These are phyloP conservation scores for Oncopeltus fasciatus DNA, from an alignment of 1,140 invertebrate genomes.

Conservation along the genomic window DNA sequence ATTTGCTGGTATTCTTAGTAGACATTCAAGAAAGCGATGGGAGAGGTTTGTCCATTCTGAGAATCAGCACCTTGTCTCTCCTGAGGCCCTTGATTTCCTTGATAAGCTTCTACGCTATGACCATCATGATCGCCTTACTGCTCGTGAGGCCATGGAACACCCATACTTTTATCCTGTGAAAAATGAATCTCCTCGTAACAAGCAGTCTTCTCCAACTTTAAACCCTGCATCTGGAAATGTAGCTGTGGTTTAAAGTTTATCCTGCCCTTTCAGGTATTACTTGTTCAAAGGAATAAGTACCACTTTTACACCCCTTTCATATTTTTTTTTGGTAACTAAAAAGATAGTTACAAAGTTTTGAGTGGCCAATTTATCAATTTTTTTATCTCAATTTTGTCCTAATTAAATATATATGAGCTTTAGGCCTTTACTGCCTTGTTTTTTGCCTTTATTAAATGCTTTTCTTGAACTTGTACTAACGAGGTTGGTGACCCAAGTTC, in stretches of 20 bases:
- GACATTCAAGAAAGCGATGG: slow-evolving; percentile 96
- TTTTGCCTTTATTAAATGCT: no score
- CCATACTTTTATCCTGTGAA: slow-evolving; percentile 64
- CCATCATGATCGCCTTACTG: slow-evolving; percentile 95
- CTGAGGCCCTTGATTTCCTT: slow-evolving; percentile 95
- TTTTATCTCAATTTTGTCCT: no score
- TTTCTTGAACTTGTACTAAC: no score
- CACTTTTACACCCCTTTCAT: no score
- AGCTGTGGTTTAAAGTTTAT: neutral
- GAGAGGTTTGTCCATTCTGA: slow-evolving; percentile 98
- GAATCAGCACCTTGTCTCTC: slow-evolving; percentile 96
- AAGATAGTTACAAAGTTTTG: no score
- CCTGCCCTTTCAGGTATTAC: no score
- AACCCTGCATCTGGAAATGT: neutral
- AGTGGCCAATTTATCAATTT: no score
- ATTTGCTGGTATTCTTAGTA: slow-evolving; percentile 28
- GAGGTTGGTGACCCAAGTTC: no score
- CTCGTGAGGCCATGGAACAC: slow-evolving; percentile 98
- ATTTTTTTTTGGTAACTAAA: no score
- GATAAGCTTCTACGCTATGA: slow-evolving; percentile 98
- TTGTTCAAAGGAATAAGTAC: no score
- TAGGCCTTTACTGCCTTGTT: no score
- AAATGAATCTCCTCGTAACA: neutral
- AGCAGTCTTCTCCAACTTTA: slow-evolving; percentile 1
- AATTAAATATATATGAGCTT: no score